phyloP scores from a whole-genome alignment of 1,140 invertebrate genomes.

The Panulirus ornatus region DNA sequence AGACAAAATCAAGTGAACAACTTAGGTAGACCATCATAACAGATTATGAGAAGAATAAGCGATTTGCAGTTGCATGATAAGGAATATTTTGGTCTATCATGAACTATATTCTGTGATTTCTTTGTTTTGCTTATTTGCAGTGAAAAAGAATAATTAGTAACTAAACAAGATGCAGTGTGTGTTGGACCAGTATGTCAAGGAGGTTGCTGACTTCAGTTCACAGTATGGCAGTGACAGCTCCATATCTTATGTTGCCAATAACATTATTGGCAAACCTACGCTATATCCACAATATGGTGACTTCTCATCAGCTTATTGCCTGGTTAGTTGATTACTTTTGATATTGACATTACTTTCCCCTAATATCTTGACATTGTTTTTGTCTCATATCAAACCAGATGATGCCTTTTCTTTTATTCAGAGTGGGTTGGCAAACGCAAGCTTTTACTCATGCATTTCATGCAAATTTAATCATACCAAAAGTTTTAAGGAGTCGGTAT shows the following conservation, averaged over 20 bases:
- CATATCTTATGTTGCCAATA: slow-evolving; percentile 79
- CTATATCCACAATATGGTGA: slow-evolving; percentile 79
- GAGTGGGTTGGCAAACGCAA: no score
- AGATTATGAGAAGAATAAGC: background rate
- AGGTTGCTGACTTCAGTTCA: slow-evolving; percentile 79
- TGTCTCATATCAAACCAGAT: background rate
- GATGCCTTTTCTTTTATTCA: no score
- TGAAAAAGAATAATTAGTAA: background rate
- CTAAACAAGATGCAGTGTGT: slow-evolving; percentile 53
- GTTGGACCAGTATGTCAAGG: slow-evolving; percentile 74
- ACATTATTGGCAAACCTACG: slow-evolving; percentile 78
- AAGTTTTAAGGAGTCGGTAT: no score
- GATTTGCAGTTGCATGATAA: background rate
- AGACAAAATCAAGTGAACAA: background rate
- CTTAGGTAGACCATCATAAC: background rate
- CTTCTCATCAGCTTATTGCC: slow-evolving; percentile 78
- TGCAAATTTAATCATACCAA: no score
- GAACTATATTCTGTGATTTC: no score
- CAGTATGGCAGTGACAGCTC: slow-evolving; percentile 80
- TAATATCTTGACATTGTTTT: no score
- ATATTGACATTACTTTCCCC: no score
- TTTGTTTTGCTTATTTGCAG: background rate
- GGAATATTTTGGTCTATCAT: no score
- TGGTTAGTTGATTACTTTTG: slow-evolving; percentile 77
- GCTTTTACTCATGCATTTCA: no score